phyloP scores from a whole-genome alignment of 2,797 vertebrate genomes.

The Monodelphis domestica region DNA sequence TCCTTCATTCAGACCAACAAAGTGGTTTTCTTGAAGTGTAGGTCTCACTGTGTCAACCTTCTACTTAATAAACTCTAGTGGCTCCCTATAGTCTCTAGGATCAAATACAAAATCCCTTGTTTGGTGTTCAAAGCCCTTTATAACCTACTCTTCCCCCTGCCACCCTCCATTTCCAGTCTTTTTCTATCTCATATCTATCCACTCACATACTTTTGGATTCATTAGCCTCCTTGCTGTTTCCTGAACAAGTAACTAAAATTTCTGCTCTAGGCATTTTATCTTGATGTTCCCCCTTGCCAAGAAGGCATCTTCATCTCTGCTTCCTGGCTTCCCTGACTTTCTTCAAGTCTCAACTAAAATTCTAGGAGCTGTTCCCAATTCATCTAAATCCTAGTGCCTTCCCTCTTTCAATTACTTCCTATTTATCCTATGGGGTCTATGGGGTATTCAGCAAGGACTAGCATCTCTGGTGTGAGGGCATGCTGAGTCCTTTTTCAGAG shows the following conservation, averaged over 20 bases:
- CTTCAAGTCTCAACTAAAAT: no score
- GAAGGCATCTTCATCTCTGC: no score
- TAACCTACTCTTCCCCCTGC: background rate
- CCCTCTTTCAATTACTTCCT: no score
- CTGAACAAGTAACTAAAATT: background rate
- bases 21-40: background rate
- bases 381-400: no score
- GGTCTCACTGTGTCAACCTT: background rate
- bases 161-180: background rate
- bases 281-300: background rate
- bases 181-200: background rate
- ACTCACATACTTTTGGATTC: background rate
- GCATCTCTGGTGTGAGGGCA: no score
- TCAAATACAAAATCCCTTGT: background rate
- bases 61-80: background rate
- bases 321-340: no score
- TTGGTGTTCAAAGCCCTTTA: background rate
- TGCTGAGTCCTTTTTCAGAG: no score
- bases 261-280: background rate
- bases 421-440: no score
- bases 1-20: background rate
- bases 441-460: no score
- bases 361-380: no score
- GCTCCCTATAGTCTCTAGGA: background rate
- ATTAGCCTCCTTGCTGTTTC: background rate